These are phyloP conservation scores for Microtus richardsoni DNA, from an alignment of 2,113 vertebrate genomes.

Conservation along the genomic window DNA sequence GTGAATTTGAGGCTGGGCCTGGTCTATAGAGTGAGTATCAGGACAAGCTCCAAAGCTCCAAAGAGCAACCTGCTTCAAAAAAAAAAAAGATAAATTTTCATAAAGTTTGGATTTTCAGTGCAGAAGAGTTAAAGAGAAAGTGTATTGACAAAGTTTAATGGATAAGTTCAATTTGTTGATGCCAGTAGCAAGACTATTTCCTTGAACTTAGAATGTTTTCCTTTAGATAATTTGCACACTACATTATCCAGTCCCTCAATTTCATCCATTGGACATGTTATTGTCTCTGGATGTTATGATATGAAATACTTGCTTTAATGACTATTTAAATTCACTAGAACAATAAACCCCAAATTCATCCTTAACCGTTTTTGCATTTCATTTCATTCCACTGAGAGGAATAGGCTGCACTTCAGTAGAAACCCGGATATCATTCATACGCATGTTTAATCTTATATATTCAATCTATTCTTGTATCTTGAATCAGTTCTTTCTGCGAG, in stretches of 20 bases:
- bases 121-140: background rate
- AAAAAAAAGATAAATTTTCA: background rate
- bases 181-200: constrained; percentile 19
- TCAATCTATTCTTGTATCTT: constrained; percentile 72
- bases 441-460: constrained; percentile 65
- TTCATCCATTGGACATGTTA: constrained; percentile 23
- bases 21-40: too few relatives aligned
- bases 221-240: constrained; percentile 45
- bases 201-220: constrained; percentile 28
- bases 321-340: constrained; percentile 64
- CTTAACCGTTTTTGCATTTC: constrained; percentile 37
- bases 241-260: constrained; percentile 29
- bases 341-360: constrained; percentile 7
- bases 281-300: constrained; percentile 53
- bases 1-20: too few relatives aligned
- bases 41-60: too few relatives aligned
- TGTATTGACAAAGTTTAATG: background rate
- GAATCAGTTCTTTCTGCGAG: constrained; percentile 66
- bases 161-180: background rate
- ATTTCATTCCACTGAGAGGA: constrained; percentile 51
- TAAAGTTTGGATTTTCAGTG: background rate
- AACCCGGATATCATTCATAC: constrained; percentile 58
- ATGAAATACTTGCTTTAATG: constrained; percentile 56
- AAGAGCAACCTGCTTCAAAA: too few relatives aligned
- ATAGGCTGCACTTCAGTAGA: background rate